Evolutionary conservation across 2,888 invertebrate species (phyloP).

Genomic region (Rotaria macrura): DNA sequence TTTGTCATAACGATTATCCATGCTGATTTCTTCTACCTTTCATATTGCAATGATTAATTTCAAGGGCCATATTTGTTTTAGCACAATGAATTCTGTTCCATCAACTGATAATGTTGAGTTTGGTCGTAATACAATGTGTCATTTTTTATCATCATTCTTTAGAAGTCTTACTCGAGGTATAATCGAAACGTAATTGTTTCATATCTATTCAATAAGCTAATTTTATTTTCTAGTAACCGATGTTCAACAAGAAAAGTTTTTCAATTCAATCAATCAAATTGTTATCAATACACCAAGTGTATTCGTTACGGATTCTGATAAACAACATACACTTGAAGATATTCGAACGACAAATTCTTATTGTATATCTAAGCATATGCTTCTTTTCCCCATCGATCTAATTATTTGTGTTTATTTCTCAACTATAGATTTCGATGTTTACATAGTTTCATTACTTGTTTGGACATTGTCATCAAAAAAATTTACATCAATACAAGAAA

Average conservation of each 20-base stretch:
- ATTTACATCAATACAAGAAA: neutral
- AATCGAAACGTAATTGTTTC: neutral
- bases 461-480: neutral
- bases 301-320: neutral
- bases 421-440: neutral
- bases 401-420: neutral
- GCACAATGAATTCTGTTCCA: neutral
- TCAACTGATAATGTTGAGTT: neutral
- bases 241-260: constrained; percentile 6
- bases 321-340: neutral
- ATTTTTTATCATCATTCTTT: constrained; percentile 5
- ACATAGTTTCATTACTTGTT: neutral
- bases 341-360: neutral
- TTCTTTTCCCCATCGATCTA: neutral
- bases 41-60: too few species aligned
- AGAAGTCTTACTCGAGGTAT: neutral
- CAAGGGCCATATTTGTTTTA: too few species aligned
- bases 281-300: neutral
- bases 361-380: neutral
- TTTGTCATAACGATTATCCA: too few species aligned
- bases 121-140: neutral
- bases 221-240: neutral
- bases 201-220: neutral
- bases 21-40: too few species aligned
- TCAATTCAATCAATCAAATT: constrained; percentile 11